A percentile compares a stretch with the other conserved stretches of the same genome.
Conservation (phyloP, 64 coral and sea anemone species). For the Astreopora myriophthalma region DNA sequence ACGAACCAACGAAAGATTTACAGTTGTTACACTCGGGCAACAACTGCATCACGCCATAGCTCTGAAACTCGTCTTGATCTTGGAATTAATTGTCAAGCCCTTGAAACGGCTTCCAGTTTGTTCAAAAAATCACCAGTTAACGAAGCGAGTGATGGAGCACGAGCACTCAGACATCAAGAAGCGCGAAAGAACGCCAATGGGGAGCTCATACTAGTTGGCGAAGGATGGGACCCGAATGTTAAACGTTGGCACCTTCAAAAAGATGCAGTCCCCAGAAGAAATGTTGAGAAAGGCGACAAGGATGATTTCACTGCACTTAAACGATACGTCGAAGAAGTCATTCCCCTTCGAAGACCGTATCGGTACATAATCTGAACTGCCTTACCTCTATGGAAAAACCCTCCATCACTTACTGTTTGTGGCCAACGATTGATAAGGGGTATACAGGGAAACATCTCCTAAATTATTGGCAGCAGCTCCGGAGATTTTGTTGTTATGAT, state of each 20-base stretch:
- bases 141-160: slow-evolving; percentile 34
- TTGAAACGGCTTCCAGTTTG: no score
- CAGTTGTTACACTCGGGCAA: no score
- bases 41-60: no score
- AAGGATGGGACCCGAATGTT: slow-evolving; percentile 43
- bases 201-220: slow-evolving; percentile 39
- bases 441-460: slow-evolving; percentile 11
- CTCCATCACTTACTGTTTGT: slow-evolving; percentile 56
- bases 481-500: no score
- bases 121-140: no score
- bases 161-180: slow-evolving; percentile 36
- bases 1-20: no score
- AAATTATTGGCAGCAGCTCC: no score
- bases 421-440: not conserved
- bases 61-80: no score
- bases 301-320: no score
- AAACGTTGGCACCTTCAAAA: slow-evolving; percentile 7
- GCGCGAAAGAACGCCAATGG: slow-evolving; percentile 12
- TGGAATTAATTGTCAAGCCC: no score
- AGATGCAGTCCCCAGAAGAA: slow-evolving; percentile 39
- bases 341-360: slow-evolving; percentile 48
- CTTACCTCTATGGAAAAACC: not conserved
- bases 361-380: slow-evolving; percentile 32
- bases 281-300: not conserved
- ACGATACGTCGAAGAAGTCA: slow-evolving; percentile 37